Evolutionary conservation across 2,113 vertebrate species (phyloP).

Genomic region (Odocoileus hemionus): DNA sequence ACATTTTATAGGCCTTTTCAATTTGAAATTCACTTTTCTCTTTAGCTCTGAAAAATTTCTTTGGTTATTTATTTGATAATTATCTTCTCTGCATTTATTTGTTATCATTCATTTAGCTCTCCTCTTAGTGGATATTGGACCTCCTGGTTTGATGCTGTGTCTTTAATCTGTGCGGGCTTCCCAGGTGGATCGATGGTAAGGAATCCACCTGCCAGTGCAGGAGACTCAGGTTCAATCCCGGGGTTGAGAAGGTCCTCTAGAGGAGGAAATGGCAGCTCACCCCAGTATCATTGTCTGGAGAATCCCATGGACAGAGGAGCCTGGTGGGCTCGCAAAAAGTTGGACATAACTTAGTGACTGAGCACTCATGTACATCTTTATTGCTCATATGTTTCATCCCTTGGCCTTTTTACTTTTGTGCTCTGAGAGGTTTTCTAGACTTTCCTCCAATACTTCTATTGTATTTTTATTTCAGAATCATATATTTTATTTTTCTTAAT

Average conservation of each 20-base stretch:
- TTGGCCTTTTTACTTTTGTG: background rate
- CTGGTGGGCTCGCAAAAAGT: background rate
- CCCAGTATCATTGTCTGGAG: background rate
- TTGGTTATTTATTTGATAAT: background rate
- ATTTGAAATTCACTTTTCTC: background rate
- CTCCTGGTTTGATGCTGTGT: background rate
- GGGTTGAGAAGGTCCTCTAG: background rate
- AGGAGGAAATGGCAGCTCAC: background rate
- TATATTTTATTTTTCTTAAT: background rate
- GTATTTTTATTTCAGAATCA: background rate
- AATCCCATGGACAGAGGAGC: background rate
- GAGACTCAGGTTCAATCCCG: background rate
- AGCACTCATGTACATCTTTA: background rate
- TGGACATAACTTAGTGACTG: background rate
- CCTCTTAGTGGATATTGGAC: background rate
- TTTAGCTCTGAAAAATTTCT: background rate
- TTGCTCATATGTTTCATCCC: background rate
- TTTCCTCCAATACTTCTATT: background rate
- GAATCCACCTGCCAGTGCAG: background rate
- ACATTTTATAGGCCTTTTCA: background rate
- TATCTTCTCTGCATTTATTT: background rate
- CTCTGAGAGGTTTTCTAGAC: background rate
- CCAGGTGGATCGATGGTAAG: background rate
- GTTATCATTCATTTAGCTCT: background rate
- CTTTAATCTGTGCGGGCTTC: background rate